Evolutionary conservation across 2,888 invertebrate species (phyloP).

Genomic region (Rhingia campestris): DNA sequence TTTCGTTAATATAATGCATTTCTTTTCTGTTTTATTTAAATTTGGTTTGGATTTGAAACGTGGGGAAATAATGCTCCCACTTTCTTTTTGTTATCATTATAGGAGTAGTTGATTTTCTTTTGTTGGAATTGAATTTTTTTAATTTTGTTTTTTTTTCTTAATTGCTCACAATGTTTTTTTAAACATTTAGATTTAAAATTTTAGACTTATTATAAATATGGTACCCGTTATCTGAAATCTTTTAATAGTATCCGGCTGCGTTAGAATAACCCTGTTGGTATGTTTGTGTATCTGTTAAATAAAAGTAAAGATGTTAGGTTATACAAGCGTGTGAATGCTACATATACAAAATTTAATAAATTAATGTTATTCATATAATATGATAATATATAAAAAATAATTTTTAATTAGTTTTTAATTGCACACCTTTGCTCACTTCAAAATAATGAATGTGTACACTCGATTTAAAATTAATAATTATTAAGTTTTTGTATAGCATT

Average conservation of each 20-base stretch:
- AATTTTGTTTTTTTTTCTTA: conserved; percentile 34
- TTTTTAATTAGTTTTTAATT: too few species aligned
- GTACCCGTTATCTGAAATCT: conserved; percentile 25
- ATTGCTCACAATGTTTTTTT: conserved; percentile 43
- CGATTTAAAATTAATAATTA: too few species aligned
- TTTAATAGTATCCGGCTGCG: conserved; percentile 81
- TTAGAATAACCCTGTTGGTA: conserved; percentile 82
- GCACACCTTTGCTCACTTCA: too few species aligned
- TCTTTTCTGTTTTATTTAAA: conserved; percentile 38
- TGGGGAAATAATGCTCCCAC: conserved; percentile 21
- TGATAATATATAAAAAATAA: too few species aligned
- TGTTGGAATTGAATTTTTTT: conserved; percentile 13
- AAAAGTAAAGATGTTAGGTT: conserved; percentile 9
- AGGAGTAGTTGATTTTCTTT: conserved; percentile 15
- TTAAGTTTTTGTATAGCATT: too few species aligned
- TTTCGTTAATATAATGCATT: conserved; percentile 43
- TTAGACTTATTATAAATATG: conserved; percentile 54
- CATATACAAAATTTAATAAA: too few species aligned
- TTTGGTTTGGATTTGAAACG: conserved; percentile 37
- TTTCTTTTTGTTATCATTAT: conserved; percentile 14
- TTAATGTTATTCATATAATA: too few species aligned
- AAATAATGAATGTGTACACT: too few species aligned
- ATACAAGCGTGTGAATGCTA: background rate
- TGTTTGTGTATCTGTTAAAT: conserved; percentile 80
- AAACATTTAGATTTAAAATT: conserved; percentile 51